Evolutionary conservation across 2,113 vertebrate species (phyloP).

Genomic region (Equus przewalskii): DNA sequence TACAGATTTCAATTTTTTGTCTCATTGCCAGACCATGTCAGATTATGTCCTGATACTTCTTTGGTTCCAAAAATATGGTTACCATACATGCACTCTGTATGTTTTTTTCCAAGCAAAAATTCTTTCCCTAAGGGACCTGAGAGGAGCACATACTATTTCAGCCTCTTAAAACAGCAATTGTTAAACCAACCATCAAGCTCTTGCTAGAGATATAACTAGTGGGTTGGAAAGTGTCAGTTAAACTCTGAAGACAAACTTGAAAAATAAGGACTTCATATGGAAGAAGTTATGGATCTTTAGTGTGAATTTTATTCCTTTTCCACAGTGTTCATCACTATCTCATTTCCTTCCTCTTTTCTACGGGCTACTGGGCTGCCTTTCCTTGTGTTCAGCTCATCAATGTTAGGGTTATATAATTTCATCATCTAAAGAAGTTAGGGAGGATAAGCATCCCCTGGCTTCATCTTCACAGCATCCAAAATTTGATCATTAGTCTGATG

Average conservation of each 20-base stretch:
- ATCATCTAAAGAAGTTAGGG: not conserved
- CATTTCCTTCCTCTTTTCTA: not conserved
- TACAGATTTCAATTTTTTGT: not conserved
- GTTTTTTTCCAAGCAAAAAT: not conserved
- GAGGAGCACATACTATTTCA: not conserved
- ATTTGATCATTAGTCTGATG: not conserved
- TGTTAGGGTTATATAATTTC: not conserved
- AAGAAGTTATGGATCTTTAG: not conserved
- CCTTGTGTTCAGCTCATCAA: not conserved
- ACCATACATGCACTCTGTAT: not conserved
- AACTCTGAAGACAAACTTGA: not conserved
- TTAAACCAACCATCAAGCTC: not conserved
- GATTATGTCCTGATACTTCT: not conserved
- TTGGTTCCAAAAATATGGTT: slow-evolving; percentile 1
- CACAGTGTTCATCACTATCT: not conserved
- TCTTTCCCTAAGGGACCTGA: not conserved
- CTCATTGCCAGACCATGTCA: slow-evolving; percentile 1
- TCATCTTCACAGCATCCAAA: not conserved
- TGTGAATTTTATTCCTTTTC: not conserved
- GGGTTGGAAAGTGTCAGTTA: not conserved
- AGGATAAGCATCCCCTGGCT: not conserved
- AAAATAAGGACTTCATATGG: not conserved
- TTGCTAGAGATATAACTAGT: not conserved
- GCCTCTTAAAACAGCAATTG: not conserved
- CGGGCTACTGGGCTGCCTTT: not conserved